Base-by-base conservation (phyloP, 1,140 invertebrate genomes). In the Agrilus planipennis region DNA sequence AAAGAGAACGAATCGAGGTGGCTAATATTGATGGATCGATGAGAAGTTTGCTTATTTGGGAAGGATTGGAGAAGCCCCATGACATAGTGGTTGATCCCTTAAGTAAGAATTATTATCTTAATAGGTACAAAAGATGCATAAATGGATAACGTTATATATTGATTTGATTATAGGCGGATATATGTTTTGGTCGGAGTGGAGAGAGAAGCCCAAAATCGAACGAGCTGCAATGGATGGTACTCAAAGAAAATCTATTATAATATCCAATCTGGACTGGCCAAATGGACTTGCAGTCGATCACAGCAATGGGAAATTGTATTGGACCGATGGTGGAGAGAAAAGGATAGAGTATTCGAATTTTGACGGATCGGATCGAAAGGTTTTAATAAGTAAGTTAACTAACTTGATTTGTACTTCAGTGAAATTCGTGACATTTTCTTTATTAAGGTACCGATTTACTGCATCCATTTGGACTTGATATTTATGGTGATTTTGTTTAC, bases 121-220 rank as follows among this genome's bases (percentile, higher is more conserved):
- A 14, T 34, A 1, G 1, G n/a, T 35, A 35, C 15, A n/a, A n/a
- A n/a, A n/a, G n/a, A n/a, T n/a, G n/a, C n/a, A n/a, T 6, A 36
- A 36, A n/a, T n/a, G n/a, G n/a, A n/a, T n/a, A n/a, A n/a, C n/a
- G n/a, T n/a, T n/a, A n/a, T n/a, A n/a, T n/a, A n/a, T n/a, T n/a
- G n/a, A n/a, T n/a, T n/a, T 11, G 34, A 3, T 34, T 25, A 34
- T 50, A 79, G 81, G 63, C 53, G 80, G 82, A 4, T 58, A 73
- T 3, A 81, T 92, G 77, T 91, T 84, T 54, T 92, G 89, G 89
- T 86, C 80, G 10, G 87, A 92, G 55, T 91, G 88, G 88, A 86
- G 88, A 1, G 67, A 71, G 19, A 66, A 71, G 18, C 78, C 86
- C 1, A 78, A 80, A 55, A 94, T 94, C 31, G 87, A 91, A 61